Evolutionary conservation across 2,113 vertebrate genomes (phyloP).

Genomic region (Clarias batrachus): DNA sequence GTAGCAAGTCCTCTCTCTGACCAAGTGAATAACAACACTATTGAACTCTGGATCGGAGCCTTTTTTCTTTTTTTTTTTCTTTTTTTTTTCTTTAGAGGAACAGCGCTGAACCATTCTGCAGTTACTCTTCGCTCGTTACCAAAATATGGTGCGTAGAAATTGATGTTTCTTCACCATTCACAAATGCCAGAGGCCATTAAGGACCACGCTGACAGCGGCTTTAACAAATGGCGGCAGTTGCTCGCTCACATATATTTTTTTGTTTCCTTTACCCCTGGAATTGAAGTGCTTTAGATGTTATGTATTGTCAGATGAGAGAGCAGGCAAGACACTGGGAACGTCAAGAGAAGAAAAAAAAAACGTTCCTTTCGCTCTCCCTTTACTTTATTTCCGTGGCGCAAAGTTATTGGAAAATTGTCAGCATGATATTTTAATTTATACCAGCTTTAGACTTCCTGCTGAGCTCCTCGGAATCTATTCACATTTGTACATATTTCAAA

Average conservation of each 20-base stretch:
- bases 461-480: not conserved
- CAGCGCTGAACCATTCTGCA: slow-evolving; percentile 66
- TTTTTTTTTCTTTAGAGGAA: slow-evolving; percentile 62
- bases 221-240: slow-evolving; percentile 58
- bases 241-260: slow-evolving; percentile 40
- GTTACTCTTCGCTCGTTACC: slow-evolving; percentile 69
- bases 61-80: slow-evolving; percentile 53
- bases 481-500: slow-evolving; percentile 3
- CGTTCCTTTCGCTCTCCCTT: not conserved
- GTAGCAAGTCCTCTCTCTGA: slow-evolving; percentile 41
- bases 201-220: slow-evolving; percentile 61
- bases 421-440: slow-evolving; percentile 12
- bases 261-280: slow-evolving; percentile 32
- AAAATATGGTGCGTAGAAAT: slow-evolving; percentile 67
- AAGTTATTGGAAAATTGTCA: slow-evolving; percentile 24
- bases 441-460: not conserved
- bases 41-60: slow-evolving; percentile 58
- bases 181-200: slow-evolving; percentile 68
- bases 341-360: slow-evolving; percentile 13
- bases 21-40: slow-evolving; percentile 39
- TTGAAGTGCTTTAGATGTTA: slow-evolving; percentile 57
- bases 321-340: slow-evolving; percentile 7
- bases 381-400: not conserved
- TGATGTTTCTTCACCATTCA: slow-evolving; percentile 69
- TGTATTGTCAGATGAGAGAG: slow-evolving; percentile 49